phyloP scores from a whole-genome alignment of 2,113 vertebrate genomes.

The Myrmecobius fasciatus region DNA sequence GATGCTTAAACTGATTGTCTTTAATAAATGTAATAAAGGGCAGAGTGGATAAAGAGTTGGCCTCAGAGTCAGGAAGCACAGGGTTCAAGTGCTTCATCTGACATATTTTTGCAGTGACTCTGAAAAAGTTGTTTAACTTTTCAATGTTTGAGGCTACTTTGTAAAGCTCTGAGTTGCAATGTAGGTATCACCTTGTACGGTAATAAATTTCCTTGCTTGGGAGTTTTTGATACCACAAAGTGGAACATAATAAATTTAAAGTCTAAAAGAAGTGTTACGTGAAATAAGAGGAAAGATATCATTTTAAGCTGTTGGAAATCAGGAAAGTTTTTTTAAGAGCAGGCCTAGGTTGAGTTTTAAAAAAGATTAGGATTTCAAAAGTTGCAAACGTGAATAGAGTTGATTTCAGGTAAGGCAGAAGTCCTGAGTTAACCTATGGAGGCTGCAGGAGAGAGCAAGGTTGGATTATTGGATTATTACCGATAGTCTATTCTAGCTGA shows the following conservation, averaged over 20 bases:
- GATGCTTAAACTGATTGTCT: not conserved
- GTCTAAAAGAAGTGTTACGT: not conserved
- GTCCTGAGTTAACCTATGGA: not conserved
- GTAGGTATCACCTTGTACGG: not conserved
- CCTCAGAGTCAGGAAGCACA: not conserved
- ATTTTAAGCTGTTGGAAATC: not conserved
- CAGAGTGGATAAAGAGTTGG: not conserved
- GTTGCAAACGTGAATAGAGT: not conserved
- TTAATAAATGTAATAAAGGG: not conserved
- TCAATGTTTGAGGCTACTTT: not conserved
- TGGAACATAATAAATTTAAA: not conserved
- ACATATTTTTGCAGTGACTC: not conserved
- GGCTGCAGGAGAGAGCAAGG: not conserved
- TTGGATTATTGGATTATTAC: not conserved
- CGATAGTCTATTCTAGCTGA: not conserved
- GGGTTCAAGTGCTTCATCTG: not conserved
- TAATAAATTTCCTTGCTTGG: not conserved
- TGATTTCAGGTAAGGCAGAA: not conserved
- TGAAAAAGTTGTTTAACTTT: not conserved
- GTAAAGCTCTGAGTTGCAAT: not conserved
- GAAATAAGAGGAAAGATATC: not conserved
- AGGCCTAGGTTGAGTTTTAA: not conserved
- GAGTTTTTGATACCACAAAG: not conserved
- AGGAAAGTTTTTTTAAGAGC: not conserved
- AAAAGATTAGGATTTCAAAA: not conserved